Percentiles rank a stretch among this genome's conserved stretches.
Conservation (phyloP, 1,140 invertebrate genomes). For the Drosophila carrolli region DNA sequence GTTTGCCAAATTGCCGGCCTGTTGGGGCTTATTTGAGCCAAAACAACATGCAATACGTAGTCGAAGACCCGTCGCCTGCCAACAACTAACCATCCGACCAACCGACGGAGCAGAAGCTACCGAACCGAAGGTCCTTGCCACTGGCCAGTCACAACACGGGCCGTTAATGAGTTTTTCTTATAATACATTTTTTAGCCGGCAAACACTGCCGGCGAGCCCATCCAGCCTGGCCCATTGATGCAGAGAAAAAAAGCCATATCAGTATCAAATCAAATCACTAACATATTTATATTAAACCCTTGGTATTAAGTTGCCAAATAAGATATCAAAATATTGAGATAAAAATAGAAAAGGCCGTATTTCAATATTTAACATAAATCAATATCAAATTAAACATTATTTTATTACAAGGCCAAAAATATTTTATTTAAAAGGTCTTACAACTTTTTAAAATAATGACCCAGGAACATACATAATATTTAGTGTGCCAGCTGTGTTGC, state of each 20-base stretch:
- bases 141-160: slow-evolving; percentile 21
- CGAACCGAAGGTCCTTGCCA: slow-evolving; percentile 37
- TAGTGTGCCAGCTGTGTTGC: background rate
- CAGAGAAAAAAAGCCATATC: slow-evolving; percentile 3
- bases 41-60: slow-evolving; percentile 59
- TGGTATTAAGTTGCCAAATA: too few relatives aligned
- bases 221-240: slow-evolving; percentile 9
- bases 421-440: too few relatives aligned
- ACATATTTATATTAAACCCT: too few relatives aligned
- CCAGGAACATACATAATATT: background rate
- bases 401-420: too few relatives aligned
- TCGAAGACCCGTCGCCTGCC: slow-evolving; percentile 46
- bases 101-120: slow-evolving; percentile 11
- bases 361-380: too few relatives aligned
- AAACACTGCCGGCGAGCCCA: slow-evolving; percentile 1
- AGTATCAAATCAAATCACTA: background rate
- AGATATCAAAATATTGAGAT: too few relatives aligned
- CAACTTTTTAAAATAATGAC: too few relatives aligned
- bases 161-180: slow-evolving; percentile 51
- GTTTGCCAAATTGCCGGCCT: slow-evolving; percentile 71
- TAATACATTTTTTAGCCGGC: slow-evolving; percentile 41
- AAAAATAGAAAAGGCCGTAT: too few relatives aligned
- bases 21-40: slow-evolving; percentile 57
- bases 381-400: too few relatives aligned
- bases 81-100: slow-evolving; percentile 26